These are phyloP conservation scores for Nesogale talazaci DNA, from an alignment of 2,113 vertebrate species.

Conservation along the genomic window DNA sequence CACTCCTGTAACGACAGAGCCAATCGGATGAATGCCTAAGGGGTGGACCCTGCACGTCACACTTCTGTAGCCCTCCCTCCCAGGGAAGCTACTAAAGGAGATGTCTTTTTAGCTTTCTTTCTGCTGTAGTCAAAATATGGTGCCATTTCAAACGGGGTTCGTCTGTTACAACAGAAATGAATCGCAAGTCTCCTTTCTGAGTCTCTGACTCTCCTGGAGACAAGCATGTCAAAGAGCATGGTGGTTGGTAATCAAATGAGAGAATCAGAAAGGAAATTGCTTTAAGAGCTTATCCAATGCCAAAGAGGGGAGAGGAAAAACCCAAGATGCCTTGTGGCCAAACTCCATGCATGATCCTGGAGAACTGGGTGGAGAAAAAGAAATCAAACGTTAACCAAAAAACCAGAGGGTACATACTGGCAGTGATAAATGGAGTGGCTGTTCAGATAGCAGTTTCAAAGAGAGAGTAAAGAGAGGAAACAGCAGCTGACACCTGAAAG, in stretches of 20 bases:
- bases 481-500: no score
- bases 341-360: background rate
- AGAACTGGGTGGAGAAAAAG: background rate
- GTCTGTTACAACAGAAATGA: background rate
- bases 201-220: background rate
- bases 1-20: constrained; percentile 90
- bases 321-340: background rate
- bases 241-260: background rate
- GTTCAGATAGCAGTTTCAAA: no score
- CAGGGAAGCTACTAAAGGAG: no score
- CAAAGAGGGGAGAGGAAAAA: background rate
- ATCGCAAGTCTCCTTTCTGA: background rate
- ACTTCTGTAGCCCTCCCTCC: no score
- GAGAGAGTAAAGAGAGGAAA: no score
- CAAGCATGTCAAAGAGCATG: background rate
- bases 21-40: background rate
- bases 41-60: no score
- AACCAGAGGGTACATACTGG: no score
- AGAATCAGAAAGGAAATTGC: background rate
- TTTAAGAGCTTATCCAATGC: background rate
- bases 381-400: background rate
- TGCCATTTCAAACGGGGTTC: background rate
- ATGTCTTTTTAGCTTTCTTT: no score
- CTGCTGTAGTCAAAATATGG: background rate
- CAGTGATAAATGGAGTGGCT: no score